A percentile compares a stretch with the other conserved stretches of the same genome.
phyloP scores from a whole-genome alignment of 2,888 invertebrate species.

The Drosophila demipolita region DNA sequence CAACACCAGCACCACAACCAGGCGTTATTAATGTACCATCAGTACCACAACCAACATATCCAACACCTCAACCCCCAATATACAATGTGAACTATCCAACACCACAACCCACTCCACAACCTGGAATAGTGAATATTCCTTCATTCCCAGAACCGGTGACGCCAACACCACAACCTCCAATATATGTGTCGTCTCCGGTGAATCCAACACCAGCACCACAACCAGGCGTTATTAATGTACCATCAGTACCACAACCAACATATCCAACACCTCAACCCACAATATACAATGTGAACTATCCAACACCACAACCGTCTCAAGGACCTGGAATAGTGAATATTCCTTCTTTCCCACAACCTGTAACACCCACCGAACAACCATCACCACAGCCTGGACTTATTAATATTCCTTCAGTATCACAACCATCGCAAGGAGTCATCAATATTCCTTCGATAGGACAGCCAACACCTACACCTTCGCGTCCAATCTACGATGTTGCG shows the following conservation, averaged over 20 bases:
- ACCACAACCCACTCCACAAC: slow-evolving; percentile 7
- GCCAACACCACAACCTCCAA: slow-evolving; percentile 19
- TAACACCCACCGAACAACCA: slow-evolving; percentile 1
- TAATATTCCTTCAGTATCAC: slow-evolving; percentile 25
- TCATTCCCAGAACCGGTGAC: slow-evolving; percentile 35
- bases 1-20: slow-evolving; percentile 19
- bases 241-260: slow-evolving; percentile 39
- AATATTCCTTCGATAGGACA: slow-evolving; percentile 49
- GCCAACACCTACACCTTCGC: slow-evolving; percentile 18
- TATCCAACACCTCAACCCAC: slow-evolving; percentile 33
- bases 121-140: slow-evolving; percentile 57
- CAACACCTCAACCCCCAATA: slow-evolving; percentile 31
- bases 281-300: slow-evolving; percentile 24
- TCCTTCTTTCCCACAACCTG: slow-evolving; percentile 47
- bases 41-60: slow-evolving; percentile 31
- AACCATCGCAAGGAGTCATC: slow-evolving; percentile 36
- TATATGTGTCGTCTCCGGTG: slow-evolving; percentile 9
- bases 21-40: slow-evolving; percentile 42
- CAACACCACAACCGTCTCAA: slow-evolving; percentile 10
- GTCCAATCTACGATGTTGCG: slow-evolving; percentile 49
- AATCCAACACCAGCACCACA: slow-evolving; percentile 9
- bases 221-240: slow-evolving; percentile 38
- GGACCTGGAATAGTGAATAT: slow-evolving; percentile 50
- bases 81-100: slow-evolving; percentile 30
- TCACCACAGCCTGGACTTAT: slow-evolving; percentile 15